Base-by-base conservation (phyloP, 1,140 invertebrate species). In the Gryllus bimaculatus region DNA sequence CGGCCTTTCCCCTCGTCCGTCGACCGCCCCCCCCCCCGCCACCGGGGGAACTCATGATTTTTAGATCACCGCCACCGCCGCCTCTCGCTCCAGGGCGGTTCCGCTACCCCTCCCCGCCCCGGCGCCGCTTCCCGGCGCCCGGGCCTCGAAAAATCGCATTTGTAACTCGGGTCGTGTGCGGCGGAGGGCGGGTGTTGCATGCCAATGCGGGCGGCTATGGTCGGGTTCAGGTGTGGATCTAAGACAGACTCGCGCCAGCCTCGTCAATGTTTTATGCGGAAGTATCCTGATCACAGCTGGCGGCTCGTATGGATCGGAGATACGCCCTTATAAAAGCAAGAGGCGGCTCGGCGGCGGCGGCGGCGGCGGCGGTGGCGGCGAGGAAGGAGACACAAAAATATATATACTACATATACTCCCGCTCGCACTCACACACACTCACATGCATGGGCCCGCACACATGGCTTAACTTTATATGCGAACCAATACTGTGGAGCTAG, bases 181-280 rank as follows among this genome's bases (percentile, higher is more conserved):
- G 18, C 54, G 54, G 54, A 10, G 54, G 10, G 54, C 54, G 18
- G 10, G 54, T 18, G 18, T 18, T 66, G 54, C 54, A 66, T 66
- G 54, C 54, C 54, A 66, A 66, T 66, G 54, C 54, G 54, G 54
- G 18, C 10, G 54, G 54, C 54, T 66, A 13, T 10, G 54, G 54
- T 66, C 54, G 54, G 54, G 54, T 66, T 66, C 54, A 66, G 54
- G 54, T 66, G 54, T 66, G 54, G 54, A 66, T 66, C 54, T 18
- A 66, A 66, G 54, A 66, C 54, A 66, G 54, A 66, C 54, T 66
- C 54, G 54, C 54, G 54, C 54, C 54, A 66, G 54, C 54, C 54
- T 66, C 26, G 54, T 66, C 54, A 66, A 66, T 66, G 54, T 66
- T 66, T 66, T 66, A 66, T 66, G 54, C 54, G 54, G 26, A 39